Percentiles rank a stretch among this genome's conserved stretches.
Evolutionary conservation across 2,113 vertebrate species (phyloP).

Genomic region (Narcine bancroftii): DNA sequence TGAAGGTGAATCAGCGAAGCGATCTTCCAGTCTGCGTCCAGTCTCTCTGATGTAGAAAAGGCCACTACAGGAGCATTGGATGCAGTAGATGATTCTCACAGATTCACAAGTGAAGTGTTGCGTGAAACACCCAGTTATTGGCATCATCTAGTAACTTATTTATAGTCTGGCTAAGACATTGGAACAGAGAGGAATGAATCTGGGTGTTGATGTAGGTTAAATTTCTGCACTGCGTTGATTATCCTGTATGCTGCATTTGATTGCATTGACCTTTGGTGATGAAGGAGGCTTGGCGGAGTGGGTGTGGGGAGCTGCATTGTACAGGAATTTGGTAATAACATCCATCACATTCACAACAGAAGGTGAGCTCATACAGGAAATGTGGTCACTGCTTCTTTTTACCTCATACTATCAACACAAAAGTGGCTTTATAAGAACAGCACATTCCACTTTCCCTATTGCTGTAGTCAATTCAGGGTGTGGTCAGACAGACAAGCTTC

Average conservation of each 20-base stretch:
- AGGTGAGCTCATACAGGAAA: not conserved
- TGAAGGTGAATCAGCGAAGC: too few species aligned
- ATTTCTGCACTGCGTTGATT: not conserved
- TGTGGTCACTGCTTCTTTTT: not conserved
- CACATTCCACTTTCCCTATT: not conserved
- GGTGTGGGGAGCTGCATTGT: too few species aligned
- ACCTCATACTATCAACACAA: not conserved
- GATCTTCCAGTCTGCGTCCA: too few species aligned
- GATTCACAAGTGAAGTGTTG: too few species aligned
- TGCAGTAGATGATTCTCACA: too few species aligned
- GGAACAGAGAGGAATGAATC: not conserved
- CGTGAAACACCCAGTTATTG: not conserved
- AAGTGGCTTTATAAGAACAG: not conserved
- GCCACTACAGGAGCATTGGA: too few species aligned
- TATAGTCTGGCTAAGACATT: not conserved
- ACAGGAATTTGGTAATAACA: too few species aligned
- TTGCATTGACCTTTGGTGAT: not conserved
- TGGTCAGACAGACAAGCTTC: not conserved
- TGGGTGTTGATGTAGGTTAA: not conserved
- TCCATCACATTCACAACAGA: not conserved
- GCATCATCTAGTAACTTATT: not conserved
- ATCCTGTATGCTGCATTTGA: not conserved
- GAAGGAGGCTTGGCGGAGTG: too few species aligned
- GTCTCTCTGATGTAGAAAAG: too few species aligned
- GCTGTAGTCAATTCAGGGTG: not conserved